A percentile compares a stretch with the other conserved stretches of the same genome.
phyloP scores from a whole-genome alignment of 2,888 invertebrate species.

The Drosophila anomelani region DNA sequence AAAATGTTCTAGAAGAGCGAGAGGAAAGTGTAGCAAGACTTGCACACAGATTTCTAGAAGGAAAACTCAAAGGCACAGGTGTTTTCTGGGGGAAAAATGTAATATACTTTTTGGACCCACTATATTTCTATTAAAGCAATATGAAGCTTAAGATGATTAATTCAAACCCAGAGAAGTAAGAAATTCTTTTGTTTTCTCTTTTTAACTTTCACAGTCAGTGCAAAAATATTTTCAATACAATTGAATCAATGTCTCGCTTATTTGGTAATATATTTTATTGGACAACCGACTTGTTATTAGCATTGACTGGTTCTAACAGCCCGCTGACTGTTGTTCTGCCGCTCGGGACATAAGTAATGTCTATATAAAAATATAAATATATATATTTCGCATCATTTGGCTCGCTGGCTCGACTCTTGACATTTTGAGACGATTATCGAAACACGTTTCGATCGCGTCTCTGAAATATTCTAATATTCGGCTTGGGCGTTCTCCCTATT shows the following conservation, averaged over 20 bases:
- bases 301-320: constrained; percentile 34
- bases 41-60: constrained; percentile 11
- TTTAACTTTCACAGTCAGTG: not conserved
- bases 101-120: not conserved
- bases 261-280: constrained; percentile 39
- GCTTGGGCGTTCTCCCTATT: constrained; percentile 54
- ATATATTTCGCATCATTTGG: constrained; percentile 55
- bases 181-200: not conserved
- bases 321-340: constrained; percentile 39
- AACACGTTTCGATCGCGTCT: constrained; percentile 55
- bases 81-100: constrained; percentile 2
- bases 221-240: not conserved
- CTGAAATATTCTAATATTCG: constrained; percentile 40
- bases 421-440: constrained; percentile 56
- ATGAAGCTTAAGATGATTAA: not conserved
- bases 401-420: constrained; percentile 57
- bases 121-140: not conserved
- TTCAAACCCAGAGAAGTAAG: not conserved
- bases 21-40: constrained; percentile 24
- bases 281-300: constrained; percentile 46
- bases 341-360: constrained; percentile 39
- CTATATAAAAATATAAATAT: constrained; percentile 50
- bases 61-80: not conserved
- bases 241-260: not conserved
- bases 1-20: constrained; percentile 37